Evolutionary conservation across 2,113 vertebrate species (phyloP), one percentile per base, ranked within the genome.

Genomic region (Seriola aureovittata): DNA sequence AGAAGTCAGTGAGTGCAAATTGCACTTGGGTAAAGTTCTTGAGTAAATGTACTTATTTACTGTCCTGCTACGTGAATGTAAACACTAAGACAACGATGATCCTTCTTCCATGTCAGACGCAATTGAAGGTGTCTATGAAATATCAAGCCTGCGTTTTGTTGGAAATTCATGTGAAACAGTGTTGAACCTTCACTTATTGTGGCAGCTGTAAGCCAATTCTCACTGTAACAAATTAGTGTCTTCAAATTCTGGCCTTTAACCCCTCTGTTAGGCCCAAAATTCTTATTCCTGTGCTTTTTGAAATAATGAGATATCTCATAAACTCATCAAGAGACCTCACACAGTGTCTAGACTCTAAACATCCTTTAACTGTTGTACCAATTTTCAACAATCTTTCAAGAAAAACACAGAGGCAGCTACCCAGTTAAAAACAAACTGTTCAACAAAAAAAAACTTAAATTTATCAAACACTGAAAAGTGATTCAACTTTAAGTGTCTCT

Each of bases 71-170:
- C 66, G 57, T 80, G 67, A 76, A 65, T 36, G 25, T 76, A 79
- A 81, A 78, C 72, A 83, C 48, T 42, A 2, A 16, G 23, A 81
- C 38, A 80, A 32, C 83, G 52, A 80, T 65, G 46, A 85, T 71
- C 57, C 60, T 12, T 64, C 65, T 65, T 68, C 6, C 13, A 48
- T 55, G 63, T 79, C 71, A 77, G 17, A 42, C 6, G 78, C 23
- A 72, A 55, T 78, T 60, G 25, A 75, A 6, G n/a, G 38, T 42
- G 52, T 71, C 57, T 50, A 40, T 55, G 10, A 67, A 80, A 75
- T 40, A 13, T 23, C 12, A 60, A 71, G 17, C 36, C 0, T 1
- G 14, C 14, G 36, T 55, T 70, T 38, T 40, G n/a, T 21, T 71
- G 21, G 55, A 63, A 50, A 50, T 54, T 2, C 76, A 58, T 42